Evolutionary conservation across 2,113 vertebrate species (phyloP).

Genomic region (Pavo muticus): DNA sequence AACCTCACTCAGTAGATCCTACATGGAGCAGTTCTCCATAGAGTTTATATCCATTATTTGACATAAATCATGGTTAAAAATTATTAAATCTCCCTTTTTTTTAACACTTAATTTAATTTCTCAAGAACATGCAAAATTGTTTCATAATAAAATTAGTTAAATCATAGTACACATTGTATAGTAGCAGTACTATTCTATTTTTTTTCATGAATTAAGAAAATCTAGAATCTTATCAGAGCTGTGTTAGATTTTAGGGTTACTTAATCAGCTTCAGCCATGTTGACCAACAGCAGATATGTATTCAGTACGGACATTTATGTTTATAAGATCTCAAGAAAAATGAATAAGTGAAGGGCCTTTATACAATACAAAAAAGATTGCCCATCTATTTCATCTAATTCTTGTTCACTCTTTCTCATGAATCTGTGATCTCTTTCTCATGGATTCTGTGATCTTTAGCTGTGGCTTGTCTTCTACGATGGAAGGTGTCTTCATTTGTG

Average conservation of each 20-base stretch:
- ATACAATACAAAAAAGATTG: background rate
- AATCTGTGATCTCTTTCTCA: background rate
- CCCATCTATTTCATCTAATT: background rate
- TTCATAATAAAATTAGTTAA: background rate
- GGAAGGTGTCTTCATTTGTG: background rate
- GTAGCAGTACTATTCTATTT: background rate
- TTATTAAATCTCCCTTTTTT: background rate
- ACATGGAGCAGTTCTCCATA: background rate
- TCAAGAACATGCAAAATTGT: background rate
- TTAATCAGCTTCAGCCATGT: background rate
- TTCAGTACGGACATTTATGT: background rate
- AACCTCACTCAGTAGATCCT: background rate
- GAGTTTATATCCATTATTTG: background rate
- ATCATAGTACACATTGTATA: background rate
- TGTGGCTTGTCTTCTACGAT: background rate
- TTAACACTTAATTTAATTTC: background rate
- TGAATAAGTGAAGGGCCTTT: rapidly evolving
- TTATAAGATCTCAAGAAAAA: background rate
- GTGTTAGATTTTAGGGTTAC: background rate
- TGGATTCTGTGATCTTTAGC: background rate
- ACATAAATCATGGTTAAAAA: background rate
- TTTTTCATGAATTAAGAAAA: background rate
- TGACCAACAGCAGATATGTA: background rate
- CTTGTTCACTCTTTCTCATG: background rate
- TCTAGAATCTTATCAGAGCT: background rate